Evolutionary conservation across 2,888 invertebrate species (phyloP).

Genomic region (Unio delphinus): DNA sequence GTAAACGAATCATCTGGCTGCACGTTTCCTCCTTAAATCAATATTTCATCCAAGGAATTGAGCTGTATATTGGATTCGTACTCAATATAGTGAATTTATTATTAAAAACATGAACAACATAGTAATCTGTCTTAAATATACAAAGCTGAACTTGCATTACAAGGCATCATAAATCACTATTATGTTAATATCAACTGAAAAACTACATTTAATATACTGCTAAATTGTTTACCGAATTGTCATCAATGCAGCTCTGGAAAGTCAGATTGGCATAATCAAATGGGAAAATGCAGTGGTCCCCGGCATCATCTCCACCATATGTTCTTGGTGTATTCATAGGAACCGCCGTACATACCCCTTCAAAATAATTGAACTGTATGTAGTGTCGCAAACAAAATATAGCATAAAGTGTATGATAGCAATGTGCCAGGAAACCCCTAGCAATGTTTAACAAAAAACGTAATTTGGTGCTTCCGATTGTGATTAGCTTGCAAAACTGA

Average conservation of each 20-base stretch:
- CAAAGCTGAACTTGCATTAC: too few relatives aligned
- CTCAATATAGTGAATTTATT: not conserved
- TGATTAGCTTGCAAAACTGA: too few relatives aligned
- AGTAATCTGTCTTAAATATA: not conserved
- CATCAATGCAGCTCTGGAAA: constrained; percentile 46
- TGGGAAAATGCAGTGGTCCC: constrained; percentile 47
- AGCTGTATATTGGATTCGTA: too few relatives aligned
- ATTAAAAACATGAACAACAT: not conserved
- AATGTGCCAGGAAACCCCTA: too few relatives aligned
- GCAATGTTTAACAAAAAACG: too few relatives aligned
- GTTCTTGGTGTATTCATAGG: constrained; percentile 32
- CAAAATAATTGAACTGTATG: not conserved
- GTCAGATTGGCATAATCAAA: constrained; percentile 34
- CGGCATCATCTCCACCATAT: constrained; percentile 44
- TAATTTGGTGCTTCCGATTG: too few relatives aligned
- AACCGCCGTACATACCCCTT: constrained; percentile 48
- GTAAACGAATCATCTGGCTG: not conserved
- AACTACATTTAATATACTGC: too few relatives aligned
- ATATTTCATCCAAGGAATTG: too few relatives aligned
- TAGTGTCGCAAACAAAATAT: too few relatives aligned
- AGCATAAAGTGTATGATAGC: too few relatives aligned
- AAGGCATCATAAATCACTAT: too few relatives aligned
- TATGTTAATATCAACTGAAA: too few relatives aligned
- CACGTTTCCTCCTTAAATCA: not conserved
- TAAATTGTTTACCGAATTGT: constrained; percentile 29